Percentiles rank a stretch among this genome's conserved stretches.
Evolutionary conservation across 2,797 vertebrate species (phyloP).

Genomic region (Tachyglossus aculeatus): DNA sequence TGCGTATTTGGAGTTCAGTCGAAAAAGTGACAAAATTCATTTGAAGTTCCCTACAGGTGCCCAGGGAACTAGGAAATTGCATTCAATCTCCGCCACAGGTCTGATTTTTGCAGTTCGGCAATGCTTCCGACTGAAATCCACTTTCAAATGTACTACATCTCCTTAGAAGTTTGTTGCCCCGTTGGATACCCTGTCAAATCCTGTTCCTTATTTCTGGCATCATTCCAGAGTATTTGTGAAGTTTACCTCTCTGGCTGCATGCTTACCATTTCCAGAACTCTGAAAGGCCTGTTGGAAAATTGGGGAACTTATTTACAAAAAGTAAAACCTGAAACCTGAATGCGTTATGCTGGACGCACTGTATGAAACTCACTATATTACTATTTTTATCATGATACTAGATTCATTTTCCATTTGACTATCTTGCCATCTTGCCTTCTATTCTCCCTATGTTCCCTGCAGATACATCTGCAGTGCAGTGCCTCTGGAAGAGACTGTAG

Average conservation of each 20-base stretch:
- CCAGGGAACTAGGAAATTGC: conserved; percentile 51
- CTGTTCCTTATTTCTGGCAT: conserved; percentile 53
- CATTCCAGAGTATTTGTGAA: conserved; percentile 38
- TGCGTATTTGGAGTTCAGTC: conserved; percentile 22
- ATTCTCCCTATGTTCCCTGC: background rate
- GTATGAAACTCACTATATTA: background rate
- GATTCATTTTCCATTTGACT: too few relatives aligned
- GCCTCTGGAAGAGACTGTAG: background rate
- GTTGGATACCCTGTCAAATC: conserved; percentile 61
- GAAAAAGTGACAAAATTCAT: conserved; percentile 52
- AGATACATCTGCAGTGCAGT: background rate
- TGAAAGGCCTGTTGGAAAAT: conserved; percentile 41
- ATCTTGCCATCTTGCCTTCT: background rate
- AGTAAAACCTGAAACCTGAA: conserved; percentile 7
- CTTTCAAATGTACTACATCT: conserved; percentile 49
- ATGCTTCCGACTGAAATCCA: conserved; percentile 61
- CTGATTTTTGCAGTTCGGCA: conserved; percentile 62
- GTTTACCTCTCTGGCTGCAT: conserved; percentile 22
- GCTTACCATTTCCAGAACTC: conserved; percentile 42
- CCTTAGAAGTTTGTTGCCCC: conserved; percentile 58
- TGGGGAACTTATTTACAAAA: conserved; percentile 29
- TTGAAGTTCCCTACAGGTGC: conserved; percentile 45
- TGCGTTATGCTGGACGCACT: background rate
- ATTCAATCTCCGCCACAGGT: conserved; percentile 65
- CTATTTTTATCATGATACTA: background rate